phyloP scores from a whole-genome alignment of 2,113 vertebrate genomes.

The Alethe diademata region DNA sequence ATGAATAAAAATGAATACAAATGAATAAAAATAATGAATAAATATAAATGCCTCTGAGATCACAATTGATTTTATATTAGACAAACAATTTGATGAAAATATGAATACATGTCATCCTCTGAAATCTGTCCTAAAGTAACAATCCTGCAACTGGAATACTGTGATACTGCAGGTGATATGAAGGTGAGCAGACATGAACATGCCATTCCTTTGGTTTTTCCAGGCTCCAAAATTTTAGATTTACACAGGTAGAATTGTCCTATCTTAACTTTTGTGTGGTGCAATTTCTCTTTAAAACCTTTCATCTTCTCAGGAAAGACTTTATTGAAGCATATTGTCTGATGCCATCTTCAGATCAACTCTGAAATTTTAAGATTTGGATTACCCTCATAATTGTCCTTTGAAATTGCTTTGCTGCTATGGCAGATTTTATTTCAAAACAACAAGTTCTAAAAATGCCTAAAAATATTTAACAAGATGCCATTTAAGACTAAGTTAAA shows the following conservation, averaged over 20 bases:
- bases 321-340: not conserved
- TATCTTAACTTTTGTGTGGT: not conserved
- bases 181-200: not conserved
- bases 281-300: not conserved
- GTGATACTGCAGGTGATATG: rapidly evolving
- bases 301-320: not conserved
- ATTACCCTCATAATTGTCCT: not conserved
- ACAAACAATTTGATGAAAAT: not conserved
- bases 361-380: not conserved
- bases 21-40: no score
- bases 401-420: not conserved
- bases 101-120: not conserved
- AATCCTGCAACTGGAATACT: not conserved
- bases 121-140: not conserved
- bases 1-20: not conserved
- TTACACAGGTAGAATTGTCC: not conserved
- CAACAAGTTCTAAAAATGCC: not conserved
- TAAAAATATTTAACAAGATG: conserved; percentile 24
- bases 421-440: not conserved
- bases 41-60: not conserved
- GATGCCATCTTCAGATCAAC: not conserved
- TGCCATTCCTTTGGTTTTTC: not conserved
- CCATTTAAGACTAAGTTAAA: not conserved
- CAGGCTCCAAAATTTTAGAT: not conserved
- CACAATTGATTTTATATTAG: not conserved